phyloP scores from a whole-genome alignment of 2,797 vertebrate species.

The Eulemur coronatus region DNA sequence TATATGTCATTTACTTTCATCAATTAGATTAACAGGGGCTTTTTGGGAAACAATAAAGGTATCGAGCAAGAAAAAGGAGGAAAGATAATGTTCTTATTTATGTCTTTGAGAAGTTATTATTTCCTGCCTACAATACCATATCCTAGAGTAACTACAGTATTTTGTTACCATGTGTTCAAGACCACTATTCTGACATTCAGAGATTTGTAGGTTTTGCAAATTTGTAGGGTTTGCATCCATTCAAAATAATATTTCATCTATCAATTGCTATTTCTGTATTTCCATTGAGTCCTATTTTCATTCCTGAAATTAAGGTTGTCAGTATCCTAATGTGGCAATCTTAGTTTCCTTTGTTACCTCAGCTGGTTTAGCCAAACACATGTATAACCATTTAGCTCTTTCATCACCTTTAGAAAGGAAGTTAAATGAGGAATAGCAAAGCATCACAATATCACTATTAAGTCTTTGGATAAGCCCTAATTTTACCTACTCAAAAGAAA shows the following conservation, averaged over 20 bases:
- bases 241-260: background rate
- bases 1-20: background rate
- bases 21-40: background rate
- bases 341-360: background rate
- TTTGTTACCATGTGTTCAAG: background rate
- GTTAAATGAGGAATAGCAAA: background rate
- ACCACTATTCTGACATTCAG: background rate
- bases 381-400: background rate
- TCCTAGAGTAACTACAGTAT: conserved; percentile 7
- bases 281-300: background rate
- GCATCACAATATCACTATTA: background rate
- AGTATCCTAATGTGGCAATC: background rate
- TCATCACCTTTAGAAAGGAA: rapidly evolving
- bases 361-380: background rate
- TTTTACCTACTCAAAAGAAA: background rate
- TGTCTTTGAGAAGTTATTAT: background rate
- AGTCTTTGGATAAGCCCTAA: background rate
- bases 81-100: conserved; percentile 27
- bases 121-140: background rate
- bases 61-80: background rate
- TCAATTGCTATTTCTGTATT: background rate
- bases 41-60: background rate
- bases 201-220: conserved; percentile 14
- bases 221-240: background rate
- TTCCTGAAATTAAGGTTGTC: background rate